phyloP scores from a whole-genome alignment of 2,888 invertebrate species.

The Lithosia quadra region DNA sequence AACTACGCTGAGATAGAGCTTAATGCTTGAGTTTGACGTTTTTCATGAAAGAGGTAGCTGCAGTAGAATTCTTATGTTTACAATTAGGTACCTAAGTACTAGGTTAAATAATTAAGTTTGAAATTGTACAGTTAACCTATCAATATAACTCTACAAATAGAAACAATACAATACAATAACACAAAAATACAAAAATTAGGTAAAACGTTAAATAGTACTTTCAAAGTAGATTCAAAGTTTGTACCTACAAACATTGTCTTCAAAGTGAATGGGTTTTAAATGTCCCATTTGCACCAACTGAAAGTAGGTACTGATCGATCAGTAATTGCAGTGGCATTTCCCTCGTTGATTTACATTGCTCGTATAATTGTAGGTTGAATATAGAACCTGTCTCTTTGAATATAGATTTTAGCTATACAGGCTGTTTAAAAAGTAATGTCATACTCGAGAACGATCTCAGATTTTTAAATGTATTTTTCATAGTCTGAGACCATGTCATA shows the following conservation, averaged over 20 bases:
- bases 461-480: neutral
- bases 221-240: neutral
- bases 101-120: no score
- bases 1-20: no score
- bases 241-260: neutral
- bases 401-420: constrained; percentile 26
- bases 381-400: constrained; percentile 36
- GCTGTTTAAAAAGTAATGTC: neutral
- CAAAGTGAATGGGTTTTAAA: constrained; percentile 10
- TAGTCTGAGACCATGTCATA: neutral
- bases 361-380: constrained; percentile 59
- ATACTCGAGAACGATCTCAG: neutral
- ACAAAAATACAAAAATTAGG: no score
- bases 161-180: no score
- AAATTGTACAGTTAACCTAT: no score
- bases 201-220: no score
- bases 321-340: constrained; percentile 68
- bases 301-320: constrained; percentile 57
- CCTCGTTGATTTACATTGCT: constrained; percentile 61
- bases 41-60: no score
- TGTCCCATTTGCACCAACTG: constrained; percentile 12
- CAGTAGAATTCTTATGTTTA: no score
- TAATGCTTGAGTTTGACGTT: no score
- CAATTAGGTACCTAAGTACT: no score
- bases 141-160: no score